These are phyloP conservation scores for Lanistes nyassanus DNA, from an alignment of 1,140 invertebrate genomes.

Conservation along the genomic window DNA sequence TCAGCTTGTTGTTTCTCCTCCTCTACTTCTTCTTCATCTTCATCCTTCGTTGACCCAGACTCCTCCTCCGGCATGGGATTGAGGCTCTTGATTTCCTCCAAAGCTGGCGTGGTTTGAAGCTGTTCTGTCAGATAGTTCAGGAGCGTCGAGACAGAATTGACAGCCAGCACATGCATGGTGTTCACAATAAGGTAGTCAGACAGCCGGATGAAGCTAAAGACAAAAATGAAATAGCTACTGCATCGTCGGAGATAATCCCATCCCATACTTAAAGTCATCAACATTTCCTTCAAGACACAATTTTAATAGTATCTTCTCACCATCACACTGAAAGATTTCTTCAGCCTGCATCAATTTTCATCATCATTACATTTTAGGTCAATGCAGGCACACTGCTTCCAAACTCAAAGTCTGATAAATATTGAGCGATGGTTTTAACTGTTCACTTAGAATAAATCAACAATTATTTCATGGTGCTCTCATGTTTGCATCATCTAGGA, in stretches of 20 bases:
- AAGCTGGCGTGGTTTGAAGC: slow-evolving; percentile 71
- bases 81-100: slow-evolving; percentile 59
- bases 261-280: background rate
- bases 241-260: no score
- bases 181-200: slow-evolving; percentile 79
- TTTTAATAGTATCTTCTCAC: background rate
- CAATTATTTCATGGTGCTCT: no score
- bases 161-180: slow-evolving; percentile 75
- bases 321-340: no score
- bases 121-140: slow-evolving; percentile 73
- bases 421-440: no score
- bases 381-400: no score
- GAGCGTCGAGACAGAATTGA: slow-evolving; percentile 75
- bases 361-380: no score
- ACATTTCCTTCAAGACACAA: background rate
- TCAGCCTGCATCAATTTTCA: no score
- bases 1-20: slow-evolving; percentile 16
- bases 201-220: slow-evolving; percentile 77
- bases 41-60: slow-evolving; percentile 43
- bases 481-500: no score
- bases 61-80: slow-evolving; percentile 55
- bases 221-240: background rate
- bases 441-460: no score
- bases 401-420: no score
- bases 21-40: slow-evolving; percentile 29